A percentile compares a stretch with the other conserved stretches of the same genome.
Evolutionary conservation across 1,140 invertebrate species (phyloP).

Genomic region (Helicoverpa armigera): DNA sequence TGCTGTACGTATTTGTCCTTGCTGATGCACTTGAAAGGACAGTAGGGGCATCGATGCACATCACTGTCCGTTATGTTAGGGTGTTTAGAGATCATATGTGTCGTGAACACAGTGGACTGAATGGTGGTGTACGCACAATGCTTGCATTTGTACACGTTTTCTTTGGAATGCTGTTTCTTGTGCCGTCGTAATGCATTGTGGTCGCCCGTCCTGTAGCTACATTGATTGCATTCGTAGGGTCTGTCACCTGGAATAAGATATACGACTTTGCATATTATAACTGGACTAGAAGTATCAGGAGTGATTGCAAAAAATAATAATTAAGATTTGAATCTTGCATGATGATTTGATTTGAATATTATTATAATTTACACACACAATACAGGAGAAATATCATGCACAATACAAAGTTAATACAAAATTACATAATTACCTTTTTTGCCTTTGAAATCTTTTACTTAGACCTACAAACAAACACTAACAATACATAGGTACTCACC

Average conservation of each 20-base stretch:
- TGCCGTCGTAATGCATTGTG: conserved; percentile 94
- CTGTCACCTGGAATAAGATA: conserved; percentile 89
- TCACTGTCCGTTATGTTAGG: conserved; percentile 84
- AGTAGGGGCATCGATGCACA: conserved; percentile 86
- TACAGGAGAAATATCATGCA: too few relatives aligned
- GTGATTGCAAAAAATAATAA: neutral
- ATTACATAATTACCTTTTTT: too few relatives aligned
- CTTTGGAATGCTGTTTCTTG: conserved; percentile 91
- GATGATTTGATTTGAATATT: too few relatives aligned
- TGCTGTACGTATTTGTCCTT: conserved; percentile 86
- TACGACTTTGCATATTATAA: neutral
- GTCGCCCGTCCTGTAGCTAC: conserved; percentile 92
- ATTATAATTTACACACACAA: too few relatives aligned
- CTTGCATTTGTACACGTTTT: conserved; percentile 91
- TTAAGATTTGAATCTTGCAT: too few relatives aligned
- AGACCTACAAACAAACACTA: neutral
- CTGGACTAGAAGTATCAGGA: conserved; percentile 9
- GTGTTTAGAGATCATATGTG: conserved; percentile 87
- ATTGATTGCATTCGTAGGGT: conserved; percentile 93
- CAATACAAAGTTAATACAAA: too few relatives aligned
- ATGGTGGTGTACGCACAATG: conserved; percentile 91
- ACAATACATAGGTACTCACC: conserved; percentile 79
- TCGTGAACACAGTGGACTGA: conserved; percentile 89
- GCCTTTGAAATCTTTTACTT: too few relatives aligned
- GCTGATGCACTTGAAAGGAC: conserved; percentile 86